These are phyloP conservation scores for Marcusenius ussheri DNA, from an alignment of 2,113 vertebrate genomes.

Conservation along the genomic window DNA sequence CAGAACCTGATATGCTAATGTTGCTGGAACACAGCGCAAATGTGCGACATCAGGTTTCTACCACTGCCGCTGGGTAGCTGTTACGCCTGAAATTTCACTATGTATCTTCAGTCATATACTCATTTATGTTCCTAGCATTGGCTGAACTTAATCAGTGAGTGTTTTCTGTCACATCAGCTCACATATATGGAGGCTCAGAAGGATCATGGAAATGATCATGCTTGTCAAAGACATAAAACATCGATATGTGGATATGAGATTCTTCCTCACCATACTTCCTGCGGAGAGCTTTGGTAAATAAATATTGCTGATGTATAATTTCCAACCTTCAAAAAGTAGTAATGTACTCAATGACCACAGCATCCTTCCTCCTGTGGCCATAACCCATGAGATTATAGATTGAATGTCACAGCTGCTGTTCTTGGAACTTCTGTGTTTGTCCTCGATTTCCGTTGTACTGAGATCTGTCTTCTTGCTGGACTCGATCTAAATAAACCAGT, in stretches of 20 bases:
- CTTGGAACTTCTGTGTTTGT: neutral
- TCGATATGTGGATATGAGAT: neutral
- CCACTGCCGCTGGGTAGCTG: neutral
- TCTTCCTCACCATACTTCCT: neutral
- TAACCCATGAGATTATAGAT: neutral
- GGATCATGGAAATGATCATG: neutral
- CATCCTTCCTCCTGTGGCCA: neutral
- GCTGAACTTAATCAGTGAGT: neutral
- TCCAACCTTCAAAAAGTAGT: neutral
- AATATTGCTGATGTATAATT: neutral
- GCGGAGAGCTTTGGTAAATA: neutral
- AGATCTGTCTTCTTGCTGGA: neutral
- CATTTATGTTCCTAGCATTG: neutral
- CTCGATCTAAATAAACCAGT: neutral
- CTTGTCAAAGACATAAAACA: neutral
- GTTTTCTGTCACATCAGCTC: neutral
- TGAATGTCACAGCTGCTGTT: neutral
- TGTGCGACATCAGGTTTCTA: neutral
- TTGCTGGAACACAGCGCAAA: neutral
- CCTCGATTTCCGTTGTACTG: neutral
- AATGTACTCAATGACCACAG: neutral
- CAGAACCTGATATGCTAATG: neutral
- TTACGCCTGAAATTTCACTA: neutral
- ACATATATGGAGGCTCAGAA: neutral
- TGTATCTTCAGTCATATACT: neutral